phyloP scores from a whole-genome alignment of 2,888 invertebrate genomes.

The Agonopterix alstromeriana region DNA sequence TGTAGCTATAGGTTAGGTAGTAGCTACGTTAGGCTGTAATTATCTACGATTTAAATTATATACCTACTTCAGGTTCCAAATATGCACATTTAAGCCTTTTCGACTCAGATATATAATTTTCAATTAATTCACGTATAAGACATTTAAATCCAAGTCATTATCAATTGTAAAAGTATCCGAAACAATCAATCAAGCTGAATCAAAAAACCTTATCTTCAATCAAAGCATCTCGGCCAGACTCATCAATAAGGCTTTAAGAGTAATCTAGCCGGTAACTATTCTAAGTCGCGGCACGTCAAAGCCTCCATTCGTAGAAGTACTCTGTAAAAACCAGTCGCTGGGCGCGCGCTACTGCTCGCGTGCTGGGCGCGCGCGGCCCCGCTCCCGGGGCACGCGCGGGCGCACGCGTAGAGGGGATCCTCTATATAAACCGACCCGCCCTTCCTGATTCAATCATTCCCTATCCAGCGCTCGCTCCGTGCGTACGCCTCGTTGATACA shows the following conservation, averaged over 20 bases:
- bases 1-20: too few relatives aligned
- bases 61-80: too few relatives aligned
- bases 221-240: constrained; percentile 22
- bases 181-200: constrained; percentile 19
- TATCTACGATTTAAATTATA: too few relatives aligned
- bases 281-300: constrained; percentile 63
- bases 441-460: constrained; percentile 70
- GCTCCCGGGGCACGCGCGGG: constrained; percentile 39
- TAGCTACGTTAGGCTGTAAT: too few relatives aligned
- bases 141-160: constrained; percentile 8
- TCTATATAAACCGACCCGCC: constrained; percentile 59
- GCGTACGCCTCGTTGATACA: constrained; percentile 48
- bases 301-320: constrained; percentile 64
- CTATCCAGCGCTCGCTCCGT: constrained; percentile 44
- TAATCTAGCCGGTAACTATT: constrained; percentile 39
- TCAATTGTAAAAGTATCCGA: constrained; percentile 6
- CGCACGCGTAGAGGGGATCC: constrained; percentile 29
- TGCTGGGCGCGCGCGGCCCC: constrained; percentile 47
- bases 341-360: constrained; percentile 68
- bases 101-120: too few relatives aligned
- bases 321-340: constrained; percentile 56
- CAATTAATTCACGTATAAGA: too few relatives aligned
- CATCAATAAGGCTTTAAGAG: constrained; percentile 49
- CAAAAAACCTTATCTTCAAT: constrained; percentile 14
- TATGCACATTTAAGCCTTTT: too few relatives aligned